Conservation (phyloP, 2,888 invertebrate genomes). For the Charanyca ferruginea region DNA sequence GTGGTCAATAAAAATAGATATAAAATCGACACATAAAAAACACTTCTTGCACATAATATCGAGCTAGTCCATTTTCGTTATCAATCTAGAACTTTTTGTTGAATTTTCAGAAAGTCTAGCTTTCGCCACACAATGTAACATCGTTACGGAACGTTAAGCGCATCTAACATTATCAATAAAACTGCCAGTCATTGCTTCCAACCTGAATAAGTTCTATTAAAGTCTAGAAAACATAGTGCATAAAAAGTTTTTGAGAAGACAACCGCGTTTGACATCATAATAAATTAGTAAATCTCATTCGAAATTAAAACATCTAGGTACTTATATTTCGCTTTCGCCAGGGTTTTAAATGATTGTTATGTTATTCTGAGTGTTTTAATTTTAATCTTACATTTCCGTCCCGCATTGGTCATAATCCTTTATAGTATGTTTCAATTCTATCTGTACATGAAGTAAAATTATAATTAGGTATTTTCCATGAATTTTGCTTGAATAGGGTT, state of each 20-base stretch:
- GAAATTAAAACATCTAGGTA: not conserved
- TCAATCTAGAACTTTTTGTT: conserved; percentile 9
- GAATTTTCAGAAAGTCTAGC: conserved; percentile 19
- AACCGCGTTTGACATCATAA: not conserved
- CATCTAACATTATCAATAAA: conserved; percentile 17
- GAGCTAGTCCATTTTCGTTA: conserved; percentile 2
- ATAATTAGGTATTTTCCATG: not conserved
- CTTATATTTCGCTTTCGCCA: conserved; percentile 2
- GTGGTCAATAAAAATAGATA: not conserved
- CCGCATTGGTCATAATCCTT: not conserved
- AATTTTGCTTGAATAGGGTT: not conserved
- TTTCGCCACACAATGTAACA: conserved; percentile 26
- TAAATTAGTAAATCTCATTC: not conserved
- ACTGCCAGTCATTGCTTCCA: conserved; percentile 17
- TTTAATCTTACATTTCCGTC: not conserved
- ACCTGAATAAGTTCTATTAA: conserved; percentile 22
- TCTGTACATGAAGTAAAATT: not conserved
- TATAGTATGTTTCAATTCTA: not conserved
- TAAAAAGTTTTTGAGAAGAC: not conserved
- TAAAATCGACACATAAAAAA: not conserved
- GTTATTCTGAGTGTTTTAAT: not conserved
- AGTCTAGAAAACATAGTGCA: conserved; percentile 13
- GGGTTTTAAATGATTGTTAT: not conserved
- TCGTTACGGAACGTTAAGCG: conserved; percentile 5
- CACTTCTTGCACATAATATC: not conserved